Base-by-base conservation (phyloP, 2,113 vertebrate genomes). In the Ptilorrhoa leucosticta region DNA sequence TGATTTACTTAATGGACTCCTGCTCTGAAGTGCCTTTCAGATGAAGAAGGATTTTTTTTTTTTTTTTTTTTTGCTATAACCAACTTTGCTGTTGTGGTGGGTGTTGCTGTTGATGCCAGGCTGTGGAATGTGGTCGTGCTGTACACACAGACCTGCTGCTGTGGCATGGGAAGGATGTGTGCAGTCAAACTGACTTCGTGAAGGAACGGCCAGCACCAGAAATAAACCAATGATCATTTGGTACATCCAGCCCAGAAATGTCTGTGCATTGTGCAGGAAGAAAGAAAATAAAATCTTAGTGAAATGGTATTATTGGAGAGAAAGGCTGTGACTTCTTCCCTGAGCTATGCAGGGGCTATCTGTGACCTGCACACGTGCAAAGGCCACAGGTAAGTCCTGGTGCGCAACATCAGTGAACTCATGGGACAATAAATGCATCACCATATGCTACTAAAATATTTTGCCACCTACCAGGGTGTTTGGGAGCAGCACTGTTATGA, bases 361-460 rank as follows among this genome's bases (percentile, higher is more conserved):
- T 69, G 9, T 50, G 57, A 30, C 0, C 23, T 28, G 64, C 44
- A 27, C 37, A 16, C 5, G 4, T 50, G 6, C 48, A 48, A 23
- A 33, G 18, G 48, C 53, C 17, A 7, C 22, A 18, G 22, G 7
- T n/a, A 15, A 83, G 9, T 89, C 42, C 22, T 45, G 7, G 28
- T 60, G 51, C 22, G 31, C 58, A 44, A 1, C n/a, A 50, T 17
- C 51, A 20, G 26, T 37, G 44, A 53, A 24, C 22, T 83, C 21
- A 9, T 1, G 1, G 45, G 20, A 56, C 61, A 83, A 13, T 7
- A 79, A 78, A 73, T 45, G 33, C 13, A 9, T 66, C 2, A 2
- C 31, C n/a, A 12, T 5, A 1, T 44, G 21, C 17, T 42, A 1
- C 5, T 35, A 2, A 63, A 3, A 10, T 53, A 0, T 33, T 70